Evolutionary conservation across 2,797 vertebrate species (phyloP), one percentile per base, ranked within the genome.

Genomic region (Lycodopsis pacificus): DNA sequence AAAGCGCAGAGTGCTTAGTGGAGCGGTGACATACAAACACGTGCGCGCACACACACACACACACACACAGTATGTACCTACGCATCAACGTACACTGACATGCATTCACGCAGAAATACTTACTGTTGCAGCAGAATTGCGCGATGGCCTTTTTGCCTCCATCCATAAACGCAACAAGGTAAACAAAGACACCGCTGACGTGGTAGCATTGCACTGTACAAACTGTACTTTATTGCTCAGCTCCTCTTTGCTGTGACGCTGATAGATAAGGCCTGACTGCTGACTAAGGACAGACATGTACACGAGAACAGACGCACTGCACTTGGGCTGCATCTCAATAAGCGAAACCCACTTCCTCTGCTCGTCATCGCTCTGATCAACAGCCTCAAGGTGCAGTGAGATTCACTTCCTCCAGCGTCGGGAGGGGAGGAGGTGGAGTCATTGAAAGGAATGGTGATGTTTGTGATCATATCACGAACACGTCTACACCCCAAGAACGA

Each of bases 151-250:
- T 67, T 58, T 15, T 22, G 0, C 27, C 30, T 34, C 30, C 56
- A 57, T 57, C 30, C 56, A 0, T 32, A 32, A 11, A 0, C 0
- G 30, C 22, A 46, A 74, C 36, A 12, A 20, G 0, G 15, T 72
- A 42, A 54, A 65, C 54, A 78, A 69, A 63, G 73, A 84, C 57
- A 57, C 62, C 72, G 61, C 25, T 32, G 59, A 83, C 53, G 27
- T 40, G 19, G 19, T 64, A 0, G 65, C 69, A 10, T 17, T 65
- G 63, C 49, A 64, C 48, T 71, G 71, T 71, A 83, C 72, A 89
- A 69, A 32, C 32, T 71, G 44, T 63, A 81, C 81, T 86, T 90
- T 90, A 88, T 88, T 84, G 69, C 83, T 83, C 51, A 69, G 65
- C 56, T 53, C 40, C 61, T 69, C 63, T 58, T 48, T 67, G 62